These are phyloP conservation scores for Tipula confusa DNA, from an alignment of 2,888 invertebrate species.

Conservation along the genomic window DNA sequence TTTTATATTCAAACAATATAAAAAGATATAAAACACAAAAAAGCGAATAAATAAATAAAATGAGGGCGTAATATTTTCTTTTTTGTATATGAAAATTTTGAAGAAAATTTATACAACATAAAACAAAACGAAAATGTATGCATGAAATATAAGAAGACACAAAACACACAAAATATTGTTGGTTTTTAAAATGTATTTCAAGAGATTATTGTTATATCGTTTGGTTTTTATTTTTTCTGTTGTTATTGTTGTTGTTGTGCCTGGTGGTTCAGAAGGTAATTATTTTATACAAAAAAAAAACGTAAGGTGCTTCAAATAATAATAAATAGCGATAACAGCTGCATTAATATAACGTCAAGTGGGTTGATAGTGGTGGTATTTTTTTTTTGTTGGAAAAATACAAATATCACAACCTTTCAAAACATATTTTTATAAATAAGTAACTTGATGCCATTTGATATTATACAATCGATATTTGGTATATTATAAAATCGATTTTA, in stretches of 20 bases:
- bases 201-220: not conserved
- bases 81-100: not conserved
- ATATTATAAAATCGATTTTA: no score
- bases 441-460: not conserved
- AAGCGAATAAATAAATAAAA: not conserved
- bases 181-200: not conserved
- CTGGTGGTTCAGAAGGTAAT: not conserved
- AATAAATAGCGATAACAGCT: not conserved
- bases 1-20: not conserved
- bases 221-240: no score
- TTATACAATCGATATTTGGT: no score
- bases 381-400: not conserved
- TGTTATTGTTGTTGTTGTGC: no score
- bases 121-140: no score
- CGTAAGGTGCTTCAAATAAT: not conserved
- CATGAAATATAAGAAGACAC: not conserved
- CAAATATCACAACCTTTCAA: not conserved
- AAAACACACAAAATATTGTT: not conserved
- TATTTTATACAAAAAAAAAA: not conserved
- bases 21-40: not conserved
- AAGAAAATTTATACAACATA: not conserved
- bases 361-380: not conserved
- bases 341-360: not conserved
- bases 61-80: not conserved
- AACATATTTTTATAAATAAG: not conserved